phyloP scores from a whole-genome alignment of 2,113 vertebrate genomes.

The Trogon surrucura region DNA sequence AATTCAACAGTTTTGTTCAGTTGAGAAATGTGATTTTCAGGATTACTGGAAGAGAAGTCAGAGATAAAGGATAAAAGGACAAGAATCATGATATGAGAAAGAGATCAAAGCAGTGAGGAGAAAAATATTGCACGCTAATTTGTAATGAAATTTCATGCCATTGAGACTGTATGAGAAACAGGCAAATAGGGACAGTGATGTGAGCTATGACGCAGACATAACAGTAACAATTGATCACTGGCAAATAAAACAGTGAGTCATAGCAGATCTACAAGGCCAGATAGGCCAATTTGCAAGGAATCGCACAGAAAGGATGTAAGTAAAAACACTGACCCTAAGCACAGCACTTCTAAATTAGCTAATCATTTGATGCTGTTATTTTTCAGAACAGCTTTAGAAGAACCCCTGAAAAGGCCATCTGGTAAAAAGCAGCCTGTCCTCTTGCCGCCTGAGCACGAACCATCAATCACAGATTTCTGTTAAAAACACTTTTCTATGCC shows the following conservation, averaged over 20 bases:
- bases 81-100: neutral
- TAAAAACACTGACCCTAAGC: neutral
- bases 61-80: neutral
- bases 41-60: neutral
- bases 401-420: neutral
- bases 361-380: neutral
- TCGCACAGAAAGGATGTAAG: neutral
- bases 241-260: conserved; percentile 21
- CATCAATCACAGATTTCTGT: neutral
- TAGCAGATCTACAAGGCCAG: neutral
- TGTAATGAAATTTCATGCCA: conserved; percentile 13
- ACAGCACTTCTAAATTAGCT: neutral
- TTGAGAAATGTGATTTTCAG: neutral
- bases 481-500: neutral
- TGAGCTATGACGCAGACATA: neutral
- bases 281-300: neutral
- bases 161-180: neutral
- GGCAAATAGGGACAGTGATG: neutral
- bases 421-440: neutral
- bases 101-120: neutral
- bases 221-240: neutral
- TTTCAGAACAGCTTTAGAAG: neutral
- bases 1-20: neutral
- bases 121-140: neutral
- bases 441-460: neutral